These are phyloP conservation scores for Aelia acuminata DNA, from an alignment of 2,888 invertebrate species.

Conservation along the genomic window DNA sequence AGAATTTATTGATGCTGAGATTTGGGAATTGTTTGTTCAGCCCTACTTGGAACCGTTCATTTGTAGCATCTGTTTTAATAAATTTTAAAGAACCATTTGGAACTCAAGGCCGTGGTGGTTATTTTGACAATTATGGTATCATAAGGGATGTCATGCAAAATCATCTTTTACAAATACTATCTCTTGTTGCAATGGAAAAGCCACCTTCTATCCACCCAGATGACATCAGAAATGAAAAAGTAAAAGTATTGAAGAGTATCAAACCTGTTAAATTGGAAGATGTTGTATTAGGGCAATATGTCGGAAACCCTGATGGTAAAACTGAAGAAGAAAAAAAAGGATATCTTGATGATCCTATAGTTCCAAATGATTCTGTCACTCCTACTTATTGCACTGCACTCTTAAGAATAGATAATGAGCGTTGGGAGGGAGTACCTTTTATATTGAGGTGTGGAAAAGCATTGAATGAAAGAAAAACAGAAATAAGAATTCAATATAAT, in stretches of 20 bases:
- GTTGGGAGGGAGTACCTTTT: conserved; percentile 99
- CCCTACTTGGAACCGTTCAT: conserved; percentile 98
- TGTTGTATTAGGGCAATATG: conserved; percentile 95
- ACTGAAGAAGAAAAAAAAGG: conserved; percentile 82
- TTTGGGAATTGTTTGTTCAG: conserved; percentile 96
- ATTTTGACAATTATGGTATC: conserved; percentile 98
- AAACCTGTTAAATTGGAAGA: conserved; percentile 82
- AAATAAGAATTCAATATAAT: conserved; percentile 95
- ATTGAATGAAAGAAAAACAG: conserved; percentile 97
- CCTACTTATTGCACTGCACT: conserved; percentile 95
- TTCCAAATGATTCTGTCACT: conserved; percentile 89
- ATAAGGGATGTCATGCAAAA: conserved; percentile 99
- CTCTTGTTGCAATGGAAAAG: conserved; percentile 98
- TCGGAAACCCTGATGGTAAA: conserved; percentile 86
- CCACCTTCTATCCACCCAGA: conserved; percentile 94
- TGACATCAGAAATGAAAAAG: conserved; percentile 97
- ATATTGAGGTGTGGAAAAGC: conserved; percentile 97
- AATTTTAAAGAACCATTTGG: conserved; percentile 99
- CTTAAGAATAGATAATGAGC: conserved; percentile 92
- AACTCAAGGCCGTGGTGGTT: conserved; percentile 97
- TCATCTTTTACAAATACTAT: conserved; percentile 96
- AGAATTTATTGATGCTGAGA: conserved; percentile 96
- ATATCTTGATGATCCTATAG: conserved; percentile 95
- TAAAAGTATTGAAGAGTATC: conserved; percentile 93
- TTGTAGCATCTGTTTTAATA: conserved; percentile 93